These are phyloP conservation scores for Plecotus auritus DNA, from an alignment of 2,113 vertebrate species.

Conservation along the genomic window DNA sequence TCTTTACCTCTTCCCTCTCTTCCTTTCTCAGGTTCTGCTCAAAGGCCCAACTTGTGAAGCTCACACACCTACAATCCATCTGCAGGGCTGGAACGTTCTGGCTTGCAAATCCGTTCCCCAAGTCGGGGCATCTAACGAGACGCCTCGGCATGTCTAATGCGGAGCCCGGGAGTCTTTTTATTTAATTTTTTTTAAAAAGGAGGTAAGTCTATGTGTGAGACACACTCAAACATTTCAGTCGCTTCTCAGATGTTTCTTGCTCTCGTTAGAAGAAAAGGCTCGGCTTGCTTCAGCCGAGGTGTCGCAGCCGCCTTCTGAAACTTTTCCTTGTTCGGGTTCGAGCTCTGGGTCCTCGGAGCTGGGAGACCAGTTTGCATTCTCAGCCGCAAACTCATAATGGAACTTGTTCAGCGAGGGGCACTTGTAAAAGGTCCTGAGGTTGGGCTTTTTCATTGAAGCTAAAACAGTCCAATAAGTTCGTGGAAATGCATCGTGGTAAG, in stretches of 20 bases:
- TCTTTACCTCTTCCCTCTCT: constrained; percentile 70
- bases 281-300: constrained; percentile 28
- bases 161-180: not conserved
- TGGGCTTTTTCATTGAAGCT: constrained; percentile 7
- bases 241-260: constrained; percentile 57
- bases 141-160: constrained; percentile 58
- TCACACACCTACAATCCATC: constrained; percentile 69
- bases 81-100: constrained; percentile 53
- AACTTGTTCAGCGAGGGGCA: not conserved
- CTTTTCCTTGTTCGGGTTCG: constrained; percentile 1
- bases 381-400: not conserved
- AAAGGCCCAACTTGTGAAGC: constrained; percentile 77
- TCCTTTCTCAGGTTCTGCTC: constrained; percentile 75
- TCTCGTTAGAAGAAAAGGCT: constrained; percentile 43
- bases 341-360: constrained; percentile 1
- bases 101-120: constrained; percentile 77
- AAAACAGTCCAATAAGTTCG: constrained; percentile 16
- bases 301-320: constrained; percentile 45
- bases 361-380: constrained; percentile 21
- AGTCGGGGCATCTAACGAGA: constrained; percentile 75
- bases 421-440: not conserved
- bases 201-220: constrained; percentile 46
- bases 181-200: too few species aligned
- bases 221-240: constrained; percentile 54
- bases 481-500: not conserved